A percentile compares a stretch with the other conserved stretches of the same genome.
Conservation (phyloP, 2,888 invertebrate species). For the Ptycholaimellus sp. region DNA sequence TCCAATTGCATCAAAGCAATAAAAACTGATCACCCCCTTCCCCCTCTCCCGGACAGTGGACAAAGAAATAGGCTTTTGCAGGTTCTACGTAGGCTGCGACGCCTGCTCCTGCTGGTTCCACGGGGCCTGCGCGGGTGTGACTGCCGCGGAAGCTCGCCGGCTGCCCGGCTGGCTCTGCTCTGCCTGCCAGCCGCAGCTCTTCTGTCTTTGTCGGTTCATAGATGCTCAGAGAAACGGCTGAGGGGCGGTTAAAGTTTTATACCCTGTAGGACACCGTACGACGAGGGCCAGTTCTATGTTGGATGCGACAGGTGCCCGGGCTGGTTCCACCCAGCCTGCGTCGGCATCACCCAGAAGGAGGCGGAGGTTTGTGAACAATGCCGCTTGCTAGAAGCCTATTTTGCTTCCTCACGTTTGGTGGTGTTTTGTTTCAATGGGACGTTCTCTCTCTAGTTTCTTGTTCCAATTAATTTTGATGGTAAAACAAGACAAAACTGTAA, state of each 20-base stretch:
- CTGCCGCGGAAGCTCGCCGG: constrained; percentile 55
- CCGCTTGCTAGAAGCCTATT: too few relatives aligned
- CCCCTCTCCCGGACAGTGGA: too few relatives aligned
- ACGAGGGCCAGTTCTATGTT: constrained; percentile 95
- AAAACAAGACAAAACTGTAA: too few relatives aligned
- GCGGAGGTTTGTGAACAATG: too few relatives aligned
- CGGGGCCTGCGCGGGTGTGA: constrained; percentile 77
- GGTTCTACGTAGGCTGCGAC: constrained; percentile 91
- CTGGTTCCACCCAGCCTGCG: constrained; percentile 95
- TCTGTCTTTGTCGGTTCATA: too few relatives aligned
- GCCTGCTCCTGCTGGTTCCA: constrained; percentile 96
- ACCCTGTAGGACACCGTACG: constrained; percentile 79
- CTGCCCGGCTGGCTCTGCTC: constrained; percentile 54
- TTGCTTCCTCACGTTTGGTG: too few relatives aligned
- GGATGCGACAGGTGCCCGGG: constrained; percentile 95
- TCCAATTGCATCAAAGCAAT: too few relatives aligned
- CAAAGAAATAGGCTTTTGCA: too few relatives aligned
- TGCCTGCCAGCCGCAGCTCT: constrained; percentile 29
- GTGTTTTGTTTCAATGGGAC: not conserved
- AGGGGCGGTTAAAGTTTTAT: too few relatives aligned
- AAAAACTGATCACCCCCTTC: too few relatives aligned
- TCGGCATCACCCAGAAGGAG: constrained; percentile 38
- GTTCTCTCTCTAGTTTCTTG: not conserved
- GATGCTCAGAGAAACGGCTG: too few relatives aligned
- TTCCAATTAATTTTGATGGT: not conserved